Evolutionary conservation across 2,113 vertebrate species (phyloP).

Genomic region (Carollia perspicillata): DNA sequence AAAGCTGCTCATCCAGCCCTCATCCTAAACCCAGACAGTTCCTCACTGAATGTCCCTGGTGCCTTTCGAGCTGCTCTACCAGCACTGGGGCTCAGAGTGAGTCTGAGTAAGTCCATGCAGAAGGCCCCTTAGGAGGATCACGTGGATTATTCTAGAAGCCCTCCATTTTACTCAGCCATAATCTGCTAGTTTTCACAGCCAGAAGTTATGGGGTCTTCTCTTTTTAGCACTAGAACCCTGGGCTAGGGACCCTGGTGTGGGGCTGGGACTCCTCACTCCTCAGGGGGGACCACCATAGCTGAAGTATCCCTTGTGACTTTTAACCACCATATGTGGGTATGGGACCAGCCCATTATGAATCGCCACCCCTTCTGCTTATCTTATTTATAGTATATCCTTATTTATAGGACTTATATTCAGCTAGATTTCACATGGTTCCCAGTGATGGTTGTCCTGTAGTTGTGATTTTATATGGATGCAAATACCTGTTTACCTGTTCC

Average conservation of each 20-base stretch:
- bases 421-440: neutral
- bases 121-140: neutral
- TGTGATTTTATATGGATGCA: neutral
- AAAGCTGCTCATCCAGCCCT: neutral
- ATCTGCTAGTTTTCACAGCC: neutral
- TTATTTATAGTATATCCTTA: neutral
- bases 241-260: neutral
- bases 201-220: neutral
- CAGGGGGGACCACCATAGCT: neutral
- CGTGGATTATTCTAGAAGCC: neutral
- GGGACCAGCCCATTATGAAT: neutral
- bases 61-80: neutral
- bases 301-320: neutral
- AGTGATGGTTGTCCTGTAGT: neutral
- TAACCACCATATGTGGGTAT: neutral
- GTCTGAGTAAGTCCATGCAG: neutral
- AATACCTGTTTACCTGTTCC: neutral
- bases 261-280: neutral
- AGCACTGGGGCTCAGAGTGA: neutral
- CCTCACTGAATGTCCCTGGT: neutral
- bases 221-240: neutral
- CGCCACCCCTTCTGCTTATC: neutral
- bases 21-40: neutral
- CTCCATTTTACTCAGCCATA: neutral
- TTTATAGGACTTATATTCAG: neutral